These are phyloP conservation scores for Odontocerum albicorne DNA, from an alignment of 2,888 invertebrate genomes.

Conservation along the genomic window DNA sequence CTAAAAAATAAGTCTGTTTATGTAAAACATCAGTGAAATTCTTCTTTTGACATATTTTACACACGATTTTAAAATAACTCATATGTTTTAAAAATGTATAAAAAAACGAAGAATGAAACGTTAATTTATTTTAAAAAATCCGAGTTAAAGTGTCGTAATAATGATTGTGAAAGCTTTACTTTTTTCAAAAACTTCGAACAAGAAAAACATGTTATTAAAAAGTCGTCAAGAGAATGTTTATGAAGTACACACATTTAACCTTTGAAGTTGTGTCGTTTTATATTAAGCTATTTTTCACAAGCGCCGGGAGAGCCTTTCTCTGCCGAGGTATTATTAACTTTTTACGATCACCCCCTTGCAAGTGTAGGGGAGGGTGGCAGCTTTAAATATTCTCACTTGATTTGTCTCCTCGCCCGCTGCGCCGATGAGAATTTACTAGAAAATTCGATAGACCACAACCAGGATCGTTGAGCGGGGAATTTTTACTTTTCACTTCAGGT, in stretches of 20 bases:
- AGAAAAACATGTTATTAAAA: too few relatives aligned
- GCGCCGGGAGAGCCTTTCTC: conserved; percentile 25
- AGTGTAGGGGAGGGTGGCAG: background rate
- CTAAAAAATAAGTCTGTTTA: too few relatives aligned
- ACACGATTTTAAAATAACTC: too few relatives aligned
- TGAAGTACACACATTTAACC: conserved; percentile 11
- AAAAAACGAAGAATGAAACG: too few relatives aligned
- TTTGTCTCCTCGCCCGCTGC: conserved; percentile 16
- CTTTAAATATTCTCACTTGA: conserved; percentile 28
- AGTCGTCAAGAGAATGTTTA: conserved; percentile 3
- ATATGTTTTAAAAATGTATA: too few relatives aligned
- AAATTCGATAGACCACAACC: conserved; percentile 29
- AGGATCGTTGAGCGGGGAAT: conserved; percentile 5
- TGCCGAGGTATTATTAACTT: conserved; percentile 29
- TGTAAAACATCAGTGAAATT: too few relatives aligned
- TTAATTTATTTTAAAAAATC: too few relatives aligned
- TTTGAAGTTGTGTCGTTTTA: conserved; percentile 13
- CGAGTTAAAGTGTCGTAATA: too few relatives aligned
- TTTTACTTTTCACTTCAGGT: too few relatives aligned
- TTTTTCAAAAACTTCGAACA: too few relatives aligned
- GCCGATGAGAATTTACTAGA: conserved; percentile 28
- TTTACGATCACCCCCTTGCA: conserved; percentile 24
- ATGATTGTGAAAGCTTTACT: too few relatives aligned
- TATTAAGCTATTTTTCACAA: conserved; percentile 27
- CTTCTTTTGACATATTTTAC: too few relatives aligned